Evolutionary conservation across 2,888 invertebrate genomes (phyloP).

Genomic region (Lasioglossum oenotherae): DNA sequence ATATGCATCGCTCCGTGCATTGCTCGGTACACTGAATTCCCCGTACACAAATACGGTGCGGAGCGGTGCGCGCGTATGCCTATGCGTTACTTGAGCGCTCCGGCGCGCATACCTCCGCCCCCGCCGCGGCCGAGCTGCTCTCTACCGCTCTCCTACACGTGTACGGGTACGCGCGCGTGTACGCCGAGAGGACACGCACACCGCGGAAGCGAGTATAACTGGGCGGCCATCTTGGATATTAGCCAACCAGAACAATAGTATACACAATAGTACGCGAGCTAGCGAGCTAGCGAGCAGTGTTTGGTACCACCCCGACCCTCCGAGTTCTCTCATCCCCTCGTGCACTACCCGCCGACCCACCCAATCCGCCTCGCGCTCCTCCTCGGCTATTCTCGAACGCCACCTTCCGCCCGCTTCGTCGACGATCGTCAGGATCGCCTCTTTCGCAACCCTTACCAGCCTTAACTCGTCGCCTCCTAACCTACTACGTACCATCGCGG

Average conservation of each 20-base stretch:
- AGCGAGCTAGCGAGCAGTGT: slow-evolving; percentile 78
- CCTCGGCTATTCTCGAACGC: slow-evolving; percentile 57
- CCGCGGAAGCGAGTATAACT: slow-evolving; percentile 77
- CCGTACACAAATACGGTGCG: slow-evolving; percentile 70
- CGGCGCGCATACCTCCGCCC: slow-evolving; percentile 53
- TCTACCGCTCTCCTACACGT: slow-evolving; percentile 42
- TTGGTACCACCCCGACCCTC: slow-evolving; percentile 75
- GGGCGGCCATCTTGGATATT: slow-evolving; percentile 84
- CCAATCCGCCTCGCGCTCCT: slow-evolving; percentile 39
- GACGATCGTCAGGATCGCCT: slow-evolving; percentile 60
- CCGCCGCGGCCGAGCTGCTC: slow-evolving; percentile 39
- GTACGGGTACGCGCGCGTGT: slow-evolving; percentile 41
- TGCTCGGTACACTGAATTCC: slow-evolving; percentile 75
- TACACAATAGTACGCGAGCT: slow-evolving; percentile 82
- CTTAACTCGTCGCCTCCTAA: slow-evolving; percentile 54
- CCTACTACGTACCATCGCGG: slow-evolving; percentile 18
- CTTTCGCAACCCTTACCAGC: slow-evolving; percentile 49
- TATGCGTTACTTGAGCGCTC: slow-evolving; percentile 61
- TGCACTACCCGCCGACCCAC: slow-evolving; percentile 52
- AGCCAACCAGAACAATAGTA: slow-evolving; percentile 84
- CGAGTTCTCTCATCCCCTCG: slow-evolving; percentile 59
- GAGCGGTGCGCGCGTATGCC: slow-evolving; percentile 45
- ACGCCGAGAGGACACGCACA: slow-evolving; percentile 64
- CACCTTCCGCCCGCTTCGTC: slow-evolving; percentile 55
- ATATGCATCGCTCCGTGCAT: slow-evolving; percentile 71